phyloP scores from a whole-genome alignment of 2,888 invertebrate species.

The Lycaena phlaeas region DNA sequence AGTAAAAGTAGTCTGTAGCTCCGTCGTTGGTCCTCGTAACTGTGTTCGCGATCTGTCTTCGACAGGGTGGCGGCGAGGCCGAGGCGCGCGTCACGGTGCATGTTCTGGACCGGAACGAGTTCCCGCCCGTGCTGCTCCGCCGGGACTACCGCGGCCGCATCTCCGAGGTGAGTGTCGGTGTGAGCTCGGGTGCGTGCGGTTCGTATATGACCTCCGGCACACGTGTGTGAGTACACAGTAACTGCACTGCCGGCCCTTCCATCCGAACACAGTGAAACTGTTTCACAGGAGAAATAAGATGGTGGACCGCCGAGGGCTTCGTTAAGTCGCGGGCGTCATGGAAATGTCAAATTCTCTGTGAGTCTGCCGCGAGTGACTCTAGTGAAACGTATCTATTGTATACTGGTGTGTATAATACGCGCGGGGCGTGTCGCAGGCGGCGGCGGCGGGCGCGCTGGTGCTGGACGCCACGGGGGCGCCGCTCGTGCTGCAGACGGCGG shows the following conservation, averaged over 20 bases:
- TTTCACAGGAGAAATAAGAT: too few species aligned
- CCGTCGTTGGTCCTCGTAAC: too few species aligned
- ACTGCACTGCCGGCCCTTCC: too few species aligned
- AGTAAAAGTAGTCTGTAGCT: too few species aligned
- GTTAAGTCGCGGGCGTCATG: too few species aligned
- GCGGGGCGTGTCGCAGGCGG: slow-evolving; percentile 13
- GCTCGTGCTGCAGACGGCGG: slow-evolving; percentile 86
- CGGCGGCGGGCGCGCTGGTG: slow-evolving; percentile 18
- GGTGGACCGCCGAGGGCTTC: too few species aligned
- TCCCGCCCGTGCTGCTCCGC: slow-evolving; percentile 80
- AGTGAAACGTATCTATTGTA: too few species aligned
- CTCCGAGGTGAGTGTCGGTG: slow-evolving; percentile 75
- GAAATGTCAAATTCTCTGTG: too few species aligned
- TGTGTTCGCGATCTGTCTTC: too few species aligned
- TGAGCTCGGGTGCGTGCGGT: neutral
- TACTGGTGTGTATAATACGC: too few species aligned
- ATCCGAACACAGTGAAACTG: too few species aligned
- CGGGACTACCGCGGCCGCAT: slow-evolving; percentile 80
- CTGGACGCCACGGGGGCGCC: slow-evolving; percentile 74
- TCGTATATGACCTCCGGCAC: neutral
- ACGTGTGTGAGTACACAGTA: neutral
- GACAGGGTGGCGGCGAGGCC: slow-evolving; percentile 76
- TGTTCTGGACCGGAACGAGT: slow-evolving; percentile 92
- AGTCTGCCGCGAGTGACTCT: too few species aligned
- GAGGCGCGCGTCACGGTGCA: slow-evolving; percentile 83